Evolutionary conservation across 1,140 invertebrate species (phyloP), one percentile per base, ranked within the genome.

Genomic region (Scaptodrosophila lebanonensis): DNA sequence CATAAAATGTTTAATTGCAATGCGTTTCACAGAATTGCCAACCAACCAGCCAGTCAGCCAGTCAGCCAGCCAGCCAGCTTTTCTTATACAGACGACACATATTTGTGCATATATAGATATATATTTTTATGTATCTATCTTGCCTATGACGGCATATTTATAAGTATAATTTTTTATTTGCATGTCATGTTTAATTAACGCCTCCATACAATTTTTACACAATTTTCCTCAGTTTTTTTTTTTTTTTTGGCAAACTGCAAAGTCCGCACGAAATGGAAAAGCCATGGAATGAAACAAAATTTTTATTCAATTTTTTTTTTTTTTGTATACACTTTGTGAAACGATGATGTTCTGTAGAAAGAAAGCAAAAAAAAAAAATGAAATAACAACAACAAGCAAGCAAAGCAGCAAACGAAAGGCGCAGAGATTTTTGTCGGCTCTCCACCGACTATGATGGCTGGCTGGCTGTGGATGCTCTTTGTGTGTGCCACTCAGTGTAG

Each of bases 161-260:
- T 73, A 79, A 79, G 72, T 65, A 77, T 65, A 68, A 73, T 51
- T 73, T n/a, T 79, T 54, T 79, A 77, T 77, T 73, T 77, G 73
- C 75, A 82, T 77, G 64, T 77, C 73, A 79, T 77, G 75, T 77
- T 82, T 73, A 77, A 77, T 77, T 79, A 77, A 77, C 73, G 73
- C 73, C 72, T 60, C 49, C 71, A 56, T 56, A 40, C 49, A 35
- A 39, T 17, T 39, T 29, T 47, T 45, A 53, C 51, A 42, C 25
- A 47, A 33, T 30, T 33, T 33, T 33, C 33, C n/a, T 42, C 5
- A 32, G 20, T 45, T 15, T 39, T 35, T 44, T 44, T 33, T 15
- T 29, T 42, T 32, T 13, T 36, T 42, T 38, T 42, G 53, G 45
- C 54, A 47, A 61, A 71, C 68, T 57, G 70, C 70, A 65, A 68